Conservation (phyloP, 2,888 invertebrate species). For the Drosophila anceps region DNA sequence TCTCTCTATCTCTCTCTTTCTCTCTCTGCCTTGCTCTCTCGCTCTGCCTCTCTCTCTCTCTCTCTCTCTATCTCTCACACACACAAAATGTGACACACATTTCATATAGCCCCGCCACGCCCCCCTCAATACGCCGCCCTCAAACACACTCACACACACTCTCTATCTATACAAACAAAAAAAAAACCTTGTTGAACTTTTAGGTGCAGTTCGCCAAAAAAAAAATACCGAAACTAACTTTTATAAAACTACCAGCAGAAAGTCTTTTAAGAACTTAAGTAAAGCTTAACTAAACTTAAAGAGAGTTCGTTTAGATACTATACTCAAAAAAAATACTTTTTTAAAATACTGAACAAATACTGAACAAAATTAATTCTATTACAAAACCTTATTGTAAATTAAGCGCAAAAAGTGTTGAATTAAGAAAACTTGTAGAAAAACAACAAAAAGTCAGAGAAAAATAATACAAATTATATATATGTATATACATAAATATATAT, state of each 20-base stretch:
- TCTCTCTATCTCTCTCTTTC: conserved; percentile 9
- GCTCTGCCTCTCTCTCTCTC: not conserved
- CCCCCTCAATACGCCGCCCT: conserved; percentile 9
- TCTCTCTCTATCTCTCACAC: conserved; percentile 5
- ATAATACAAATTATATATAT: conserved; percentile 28
- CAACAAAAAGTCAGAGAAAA: conserved; percentile 67
- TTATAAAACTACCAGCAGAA: conserved; percentile 12
- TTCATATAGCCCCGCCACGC: conserved; percentile 39
- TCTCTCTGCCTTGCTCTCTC: conserved; percentile 5
- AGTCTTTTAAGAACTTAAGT: conserved; percentile 26
- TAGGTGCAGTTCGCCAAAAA: conserved; percentile 69
- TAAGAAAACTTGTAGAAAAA: conserved; percentile 77
- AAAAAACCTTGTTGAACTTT: conserved; percentile 57
- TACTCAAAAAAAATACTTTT: not conserved
- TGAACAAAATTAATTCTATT: conserved; percentile 62
- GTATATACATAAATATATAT: conserved; percentile 30
- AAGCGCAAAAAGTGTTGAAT: conserved; percentile 67
- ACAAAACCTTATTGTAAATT: conserved; percentile 83
- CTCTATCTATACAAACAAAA: conserved; percentile 21
- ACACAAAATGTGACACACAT: conserved; percentile 50
- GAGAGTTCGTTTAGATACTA: conserved; percentile 33
- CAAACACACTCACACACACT: conserved; percentile 11
- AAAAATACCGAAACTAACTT: conserved; percentile 29
- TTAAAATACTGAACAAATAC: conserved; percentile 10
- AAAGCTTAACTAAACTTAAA: conserved; percentile 17